A percentile compares a stretch with the other conserved stretches of the same genome.
phyloP scores from a whole-genome alignment of 2,797 vertebrate species.

The Amblyopsis hoosieri region DNA sequence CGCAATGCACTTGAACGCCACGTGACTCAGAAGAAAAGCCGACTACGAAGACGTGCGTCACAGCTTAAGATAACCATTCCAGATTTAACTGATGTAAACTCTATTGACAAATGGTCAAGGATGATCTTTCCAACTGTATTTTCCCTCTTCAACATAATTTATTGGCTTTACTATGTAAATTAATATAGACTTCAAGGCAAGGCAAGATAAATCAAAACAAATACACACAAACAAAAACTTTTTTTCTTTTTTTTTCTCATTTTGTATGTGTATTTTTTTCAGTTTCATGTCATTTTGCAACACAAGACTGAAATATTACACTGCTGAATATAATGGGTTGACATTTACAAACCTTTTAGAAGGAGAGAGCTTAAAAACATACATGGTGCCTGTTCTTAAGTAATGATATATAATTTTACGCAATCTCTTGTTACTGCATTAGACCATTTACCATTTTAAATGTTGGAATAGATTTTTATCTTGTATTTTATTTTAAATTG shows the following conservation, averaged over 20 bases:
- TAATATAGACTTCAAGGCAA: slow-evolving; percentile 70
- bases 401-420: slow-evolving; percentile 48
- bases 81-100: slow-evolving; percentile 98
- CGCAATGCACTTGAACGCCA: slow-evolving; percentile 91
- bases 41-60: slow-evolving; percentile 92
- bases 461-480: slow-evolving; percentile 44
- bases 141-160: slow-evolving; percentile 96
- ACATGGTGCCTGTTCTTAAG: slow-evolving; percentile 76
- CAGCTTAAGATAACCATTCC: slow-evolving; percentile 97
- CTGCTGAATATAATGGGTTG: slow-evolving; percentile 71
- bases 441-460: slow-evolving; percentile 39
- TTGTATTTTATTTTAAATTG: slow-evolving; percentile 42
- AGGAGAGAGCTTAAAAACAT: slow-evolving; percentile 66
- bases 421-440: slow-evolving; percentile 42
- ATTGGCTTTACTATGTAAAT: slow-evolving; percentile 99
- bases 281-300: slow-evolving; percentile 78
- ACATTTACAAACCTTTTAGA: slow-evolving; percentile 60
- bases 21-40: slow-evolving; percentile 93
- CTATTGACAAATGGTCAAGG: slow-evolving; percentile 98
- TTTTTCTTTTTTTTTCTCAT: slow-evolving; percentile 19
- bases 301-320: slow-evolving; percentile 81
- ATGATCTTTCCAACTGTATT: slow-evolving; percentile 98
- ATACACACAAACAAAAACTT: slow-evolving; percentile 3
- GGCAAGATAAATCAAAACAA: slow-evolving; percentile 48
- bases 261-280: slow-evolving; percentile 51